Base-by-base conservation (phyloP, 2,113 vertebrate genomes). In the Lasiurus borealis region DNA sequence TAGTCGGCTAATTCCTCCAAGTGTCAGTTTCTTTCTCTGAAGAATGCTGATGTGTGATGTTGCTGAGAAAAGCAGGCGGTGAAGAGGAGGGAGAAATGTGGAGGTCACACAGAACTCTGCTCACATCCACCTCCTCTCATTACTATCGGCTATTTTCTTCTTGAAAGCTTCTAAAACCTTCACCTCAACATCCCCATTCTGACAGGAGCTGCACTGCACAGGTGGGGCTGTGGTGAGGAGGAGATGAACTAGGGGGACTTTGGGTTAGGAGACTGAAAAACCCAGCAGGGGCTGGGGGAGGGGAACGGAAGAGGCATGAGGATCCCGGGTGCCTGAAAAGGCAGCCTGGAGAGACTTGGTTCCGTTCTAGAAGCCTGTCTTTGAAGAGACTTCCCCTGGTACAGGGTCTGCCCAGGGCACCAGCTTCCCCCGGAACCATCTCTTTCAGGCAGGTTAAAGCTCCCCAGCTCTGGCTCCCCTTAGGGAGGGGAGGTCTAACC, bases 231-330 rank as follows among this genome's bases (percentile, higher is more conserved):
- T 10, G 3, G 25, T 27, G 50, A 27, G 40, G 62, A 50, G 14
- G 5, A 48, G 34, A 5, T 48, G 48, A 69, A 21, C 31, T 34
- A 12, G 73, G 48, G 25, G 0, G 15, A 75, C 31, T 78, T 62
- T 5, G 1, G 3, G 27, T 72, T 77, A 36, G 52, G 21, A 62
- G 13, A n/a, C 13, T 54, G 18, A 68, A 57, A 25, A 50, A 50
- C 40, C n/a, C 0, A 88, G 14, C 7, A 3, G 25, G 21, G 57
- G 57, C 9, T 59, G 57, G 21, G 57, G 21, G 8, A 57, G 6
- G 19, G 54, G 2, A 23, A 8, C 3, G 21, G 57, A 23, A 25
- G 57, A 59, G 8, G 7, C 15, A 0, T 8, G 9, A 0, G 18
- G 31, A 13, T 10, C 6, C 44, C 59, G n/a, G 25, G 34, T 7